These are phyloP conservation scores for Australoheros scitulus DNA, from an alignment of 2,113 vertebrate genomes.

Conservation along the genomic window DNA sequence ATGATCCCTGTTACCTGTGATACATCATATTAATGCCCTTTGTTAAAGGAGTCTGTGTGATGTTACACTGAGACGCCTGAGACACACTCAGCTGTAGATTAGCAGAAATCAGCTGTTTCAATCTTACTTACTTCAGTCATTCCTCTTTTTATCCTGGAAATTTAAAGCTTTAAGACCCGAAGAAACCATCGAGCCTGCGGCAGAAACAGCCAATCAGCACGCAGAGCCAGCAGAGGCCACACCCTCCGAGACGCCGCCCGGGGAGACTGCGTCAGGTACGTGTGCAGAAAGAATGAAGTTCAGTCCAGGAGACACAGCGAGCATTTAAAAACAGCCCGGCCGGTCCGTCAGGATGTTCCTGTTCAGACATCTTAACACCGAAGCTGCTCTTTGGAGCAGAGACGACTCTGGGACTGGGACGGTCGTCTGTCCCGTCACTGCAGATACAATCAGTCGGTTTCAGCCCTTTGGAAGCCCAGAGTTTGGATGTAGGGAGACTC, in stretches of 20 bases:
- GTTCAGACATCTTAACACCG: too few relatives aligned
- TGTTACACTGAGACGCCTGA: too few relatives aligned
- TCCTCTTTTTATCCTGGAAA: background rate
- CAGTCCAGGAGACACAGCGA: background rate
- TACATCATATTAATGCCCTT: background rate
- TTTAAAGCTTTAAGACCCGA: background rate
- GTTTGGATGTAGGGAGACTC: background rate
- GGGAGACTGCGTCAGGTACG: conserved; percentile 24
- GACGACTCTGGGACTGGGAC: background rate
- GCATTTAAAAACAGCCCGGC: too few relatives aligned
- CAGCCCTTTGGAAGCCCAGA: too few relatives aligned
- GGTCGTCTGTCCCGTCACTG: background rate
- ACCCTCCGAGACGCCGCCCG: fast-evolving
- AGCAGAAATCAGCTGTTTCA: fast-evolving
- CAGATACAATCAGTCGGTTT: background rate
- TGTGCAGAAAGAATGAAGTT: background rate
- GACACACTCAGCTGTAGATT: too few relatives aligned
- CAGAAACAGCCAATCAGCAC: background rate
- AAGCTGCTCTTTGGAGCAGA: too few relatives aligned
- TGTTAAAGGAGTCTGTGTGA: too few relatives aligned
- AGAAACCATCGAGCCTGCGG: background rate
- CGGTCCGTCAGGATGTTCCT: too few relatives aligned
- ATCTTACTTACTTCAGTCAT: background rate
- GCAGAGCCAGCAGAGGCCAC: background rate
- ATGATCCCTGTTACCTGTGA: background rate